Conservation (phyloP, 2,113 vertebrate genomes). For the Passer domesticus region DNA sequence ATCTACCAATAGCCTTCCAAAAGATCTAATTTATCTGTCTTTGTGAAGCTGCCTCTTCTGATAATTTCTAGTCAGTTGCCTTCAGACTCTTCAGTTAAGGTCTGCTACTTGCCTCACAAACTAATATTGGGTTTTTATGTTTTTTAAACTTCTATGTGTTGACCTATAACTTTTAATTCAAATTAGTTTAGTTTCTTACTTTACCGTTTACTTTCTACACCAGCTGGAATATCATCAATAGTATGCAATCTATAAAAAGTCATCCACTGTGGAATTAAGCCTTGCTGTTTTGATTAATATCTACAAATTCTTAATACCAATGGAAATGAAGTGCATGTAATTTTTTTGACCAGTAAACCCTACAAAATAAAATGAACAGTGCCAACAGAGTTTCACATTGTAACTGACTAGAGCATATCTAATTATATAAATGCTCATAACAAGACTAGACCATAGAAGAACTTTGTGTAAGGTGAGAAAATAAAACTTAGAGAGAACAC, state of each 20-base stretch:
- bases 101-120: not conserved
- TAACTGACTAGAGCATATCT: not conserved
- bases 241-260: not conserved
- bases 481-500: not conserved
- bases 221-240: not conserved
- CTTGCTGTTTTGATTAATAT: not conserved
- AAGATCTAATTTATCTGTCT: not conserved
- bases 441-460: not conserved
- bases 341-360: not conserved
- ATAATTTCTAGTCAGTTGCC: not conserved
- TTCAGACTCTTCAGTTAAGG: not conserved
- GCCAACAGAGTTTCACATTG: not conserved
- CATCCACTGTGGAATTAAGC: not conserved
- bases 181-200: not conserved
- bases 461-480: not conserved
- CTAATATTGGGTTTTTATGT: not conserved
- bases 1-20: not conserved
- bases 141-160: not conserved
- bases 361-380: not conserved
- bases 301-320: not conserved
- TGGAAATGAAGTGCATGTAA: not conserved
- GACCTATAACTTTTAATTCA: not conserved
- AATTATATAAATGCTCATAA: not conserved
- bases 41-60: not conserved
- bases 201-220: not conserved